Conservation (phyloP, 2,113 vertebrate species). For the Taurulus bubalis region DNA sequence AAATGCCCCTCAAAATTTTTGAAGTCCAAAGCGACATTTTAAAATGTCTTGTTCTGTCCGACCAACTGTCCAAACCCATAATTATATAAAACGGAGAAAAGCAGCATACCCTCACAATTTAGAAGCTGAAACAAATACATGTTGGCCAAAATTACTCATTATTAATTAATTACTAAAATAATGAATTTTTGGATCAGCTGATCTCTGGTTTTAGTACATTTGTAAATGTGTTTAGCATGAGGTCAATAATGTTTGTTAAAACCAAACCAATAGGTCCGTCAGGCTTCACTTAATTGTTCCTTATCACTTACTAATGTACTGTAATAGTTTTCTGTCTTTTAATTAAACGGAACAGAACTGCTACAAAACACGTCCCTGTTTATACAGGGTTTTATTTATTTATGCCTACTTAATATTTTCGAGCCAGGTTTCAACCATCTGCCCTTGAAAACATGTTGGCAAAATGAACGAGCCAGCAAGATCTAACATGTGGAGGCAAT, state of each 20-base stretch:
- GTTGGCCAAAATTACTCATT: neutral
- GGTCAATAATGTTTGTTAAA: no score
- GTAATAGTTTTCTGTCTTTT: no score
- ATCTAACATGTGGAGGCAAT: constrained; percentile 27
- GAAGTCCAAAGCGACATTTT: neutral
- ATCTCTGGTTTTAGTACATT: neutral
- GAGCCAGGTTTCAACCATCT: neutral
- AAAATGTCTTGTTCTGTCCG: no score
- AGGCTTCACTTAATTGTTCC: no score
- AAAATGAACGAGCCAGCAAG: constrained; percentile 11
- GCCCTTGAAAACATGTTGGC: neutral
- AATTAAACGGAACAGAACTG: neutral
- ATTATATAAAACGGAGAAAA: no score
- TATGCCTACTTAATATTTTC: neutral
- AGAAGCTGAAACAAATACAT: neutral
- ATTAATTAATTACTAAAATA: neutral
- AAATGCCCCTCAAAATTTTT: neutral
- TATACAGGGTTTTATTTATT: neutral
- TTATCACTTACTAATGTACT: no score
- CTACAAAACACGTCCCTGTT: neutral
- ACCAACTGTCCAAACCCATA: no score
- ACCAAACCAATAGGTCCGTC: no score
- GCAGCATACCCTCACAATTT: neutral
- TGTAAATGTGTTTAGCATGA: no score
- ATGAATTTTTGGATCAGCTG: neutral